Conservation (phyloP, 2,888 invertebrate genomes). For the Junonia oenone region DNA sequence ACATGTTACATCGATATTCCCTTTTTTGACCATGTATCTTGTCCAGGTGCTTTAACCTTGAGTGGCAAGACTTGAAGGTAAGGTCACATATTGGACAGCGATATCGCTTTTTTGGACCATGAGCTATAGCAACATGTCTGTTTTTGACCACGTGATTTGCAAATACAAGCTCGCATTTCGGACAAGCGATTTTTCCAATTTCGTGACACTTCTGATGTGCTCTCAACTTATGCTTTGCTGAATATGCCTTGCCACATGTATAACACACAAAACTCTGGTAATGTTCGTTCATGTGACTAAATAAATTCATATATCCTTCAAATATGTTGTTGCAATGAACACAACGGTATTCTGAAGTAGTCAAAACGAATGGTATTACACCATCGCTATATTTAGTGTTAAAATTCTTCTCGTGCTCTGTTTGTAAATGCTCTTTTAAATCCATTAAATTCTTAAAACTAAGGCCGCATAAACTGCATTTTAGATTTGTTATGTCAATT, state of each 20-base stretch:
- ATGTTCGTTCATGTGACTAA: conserved; percentile 64
- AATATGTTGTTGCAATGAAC: conserved; percentile 43
- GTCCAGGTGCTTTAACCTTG: conserved; percentile 47
- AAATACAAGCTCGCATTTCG: conserved; percentile 60
- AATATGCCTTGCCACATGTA: conserved; percentile 67
- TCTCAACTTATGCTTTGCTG: conserved; percentile 56
- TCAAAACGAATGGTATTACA: conserved; percentile 51
- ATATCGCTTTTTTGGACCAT: conserved; percentile 49
- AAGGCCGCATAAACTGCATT: conserved; percentile 44
- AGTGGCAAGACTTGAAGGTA: conserved; percentile 48
- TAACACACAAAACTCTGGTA: conserved; percentile 62
- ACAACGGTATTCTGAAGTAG: conserved; percentile 46
- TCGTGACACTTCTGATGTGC: conserved; percentile 59
- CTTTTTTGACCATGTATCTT: conserved; percentile 45
- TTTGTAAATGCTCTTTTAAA: conserved; percentile 46
- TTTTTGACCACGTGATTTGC: conserved; percentile 42
- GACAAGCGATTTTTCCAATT: conserved; percentile 54
- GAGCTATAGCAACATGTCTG: conserved; percentile 41
- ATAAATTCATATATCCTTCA: conserved; percentile 46
- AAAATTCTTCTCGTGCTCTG: conserved; percentile 37
- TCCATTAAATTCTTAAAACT: conserved; percentile 33
- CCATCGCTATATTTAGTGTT: conserved; percentile 45
- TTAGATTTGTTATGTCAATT: conserved; percentile 51
- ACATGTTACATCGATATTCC: conserved; percentile 48
- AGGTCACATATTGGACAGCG: conserved; percentile 51